Evolutionary conservation across 1,140 invertebrate genomes (phyloP).

Genomic region (Ruditapes philippinarum): DNA sequence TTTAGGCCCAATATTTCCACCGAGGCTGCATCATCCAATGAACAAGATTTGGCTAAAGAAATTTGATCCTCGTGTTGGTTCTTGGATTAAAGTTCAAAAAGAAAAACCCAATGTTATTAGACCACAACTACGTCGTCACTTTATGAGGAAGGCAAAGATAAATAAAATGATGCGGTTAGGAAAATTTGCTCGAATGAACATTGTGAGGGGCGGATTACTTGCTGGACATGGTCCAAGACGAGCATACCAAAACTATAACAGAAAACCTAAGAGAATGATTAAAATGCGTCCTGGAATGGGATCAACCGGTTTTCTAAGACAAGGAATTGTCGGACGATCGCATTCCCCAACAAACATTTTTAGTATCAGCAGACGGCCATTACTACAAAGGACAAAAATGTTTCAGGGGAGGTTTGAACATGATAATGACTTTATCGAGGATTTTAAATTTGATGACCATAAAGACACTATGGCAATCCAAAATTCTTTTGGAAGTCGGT

Average conservation of each 20-base stretch:
- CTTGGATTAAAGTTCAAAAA: background rate
- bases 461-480: background rate
- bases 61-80: background rate
- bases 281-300: background rate
- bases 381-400: background rate
- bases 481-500: background rate
- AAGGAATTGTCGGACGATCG: background rate
- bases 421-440: background rate
- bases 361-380: background rate
- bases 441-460: background rate
- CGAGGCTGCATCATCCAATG: background rate
- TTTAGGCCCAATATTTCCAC: background rate
- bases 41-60: background rate
- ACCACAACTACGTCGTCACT: background rate
- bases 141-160: conserved; percentile 16
- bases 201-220: background rate
- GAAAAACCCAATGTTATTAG: background rate
- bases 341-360: background rate
- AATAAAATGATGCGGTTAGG: background rate
- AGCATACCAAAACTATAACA: background rate
- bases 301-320: background rate
- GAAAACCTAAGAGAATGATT: background rate
- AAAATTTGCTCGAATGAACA: background rate
- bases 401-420: background rate
- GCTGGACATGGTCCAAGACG: background rate